Conservation (phyloP, 1,140 invertebrate genomes). For the Lepidurus couesii region DNA sequence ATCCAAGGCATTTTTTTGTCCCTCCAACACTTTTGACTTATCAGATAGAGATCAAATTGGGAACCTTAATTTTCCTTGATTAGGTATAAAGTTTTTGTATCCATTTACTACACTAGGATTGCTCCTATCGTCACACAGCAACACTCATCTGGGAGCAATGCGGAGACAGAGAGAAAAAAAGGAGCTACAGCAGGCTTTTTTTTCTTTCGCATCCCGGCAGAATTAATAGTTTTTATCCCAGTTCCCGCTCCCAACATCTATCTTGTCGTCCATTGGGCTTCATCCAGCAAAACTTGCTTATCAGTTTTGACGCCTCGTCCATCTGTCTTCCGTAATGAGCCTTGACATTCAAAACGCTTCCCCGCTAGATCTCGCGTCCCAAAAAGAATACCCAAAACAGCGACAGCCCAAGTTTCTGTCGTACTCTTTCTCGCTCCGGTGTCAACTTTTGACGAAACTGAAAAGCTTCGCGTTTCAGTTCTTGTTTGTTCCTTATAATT, state of each 20-base stretch:
- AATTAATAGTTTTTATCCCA: neutral
- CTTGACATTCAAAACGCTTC: slow-evolving; percentile 5
- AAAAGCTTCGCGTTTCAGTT: neutral
- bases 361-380: too few species aligned
- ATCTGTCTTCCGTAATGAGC: slow-evolving; percentile 21
- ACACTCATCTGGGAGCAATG: too few species aligned
- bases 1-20: too few species aligned
- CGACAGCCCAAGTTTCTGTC: neutral
- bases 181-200: neutral
- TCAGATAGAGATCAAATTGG: too few species aligned
- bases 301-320: slow-evolving; percentile 1
- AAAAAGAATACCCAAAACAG: too few species aligned
- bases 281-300: neutral
- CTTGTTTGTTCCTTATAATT: neutral
- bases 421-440: neutral
- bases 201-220: neutral
- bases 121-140: too few species aligned
- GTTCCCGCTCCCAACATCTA: neutral
- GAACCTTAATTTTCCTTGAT: too few species aligned
- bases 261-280: slow-evolving; percentile 2
- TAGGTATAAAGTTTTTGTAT: too few species aligned
- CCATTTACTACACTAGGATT: too few species aligned
- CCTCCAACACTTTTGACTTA: too few species aligned
- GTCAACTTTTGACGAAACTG: neutral
- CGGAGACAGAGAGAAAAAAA: neutral